phyloP scores from a whole-genome alignment of 2,888 invertebrate species.

The Neria commutata region DNA sequence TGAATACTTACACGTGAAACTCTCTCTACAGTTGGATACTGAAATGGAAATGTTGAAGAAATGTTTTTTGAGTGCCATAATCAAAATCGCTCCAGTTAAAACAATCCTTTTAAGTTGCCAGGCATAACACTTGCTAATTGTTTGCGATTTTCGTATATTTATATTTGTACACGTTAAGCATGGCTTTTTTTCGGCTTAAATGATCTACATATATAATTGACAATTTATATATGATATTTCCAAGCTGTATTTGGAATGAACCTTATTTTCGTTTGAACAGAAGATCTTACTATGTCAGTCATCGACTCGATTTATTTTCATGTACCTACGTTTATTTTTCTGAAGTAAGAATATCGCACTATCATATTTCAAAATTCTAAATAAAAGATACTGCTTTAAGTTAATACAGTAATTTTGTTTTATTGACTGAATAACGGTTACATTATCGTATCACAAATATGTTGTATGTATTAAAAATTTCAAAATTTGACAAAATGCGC shows the following conservation, averaged over 20 bases:
- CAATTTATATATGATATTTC: no score
- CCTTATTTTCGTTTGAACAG: no score
- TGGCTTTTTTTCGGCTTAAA: not conserved
- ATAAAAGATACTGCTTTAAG: slow-evolving; percentile 29
- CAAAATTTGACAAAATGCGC: no score
- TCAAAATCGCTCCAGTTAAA: no score
- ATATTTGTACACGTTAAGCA: not conserved
- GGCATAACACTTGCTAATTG: no score
- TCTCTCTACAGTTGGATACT: slow-evolving; percentile 47
- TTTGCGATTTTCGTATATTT: not conserved
- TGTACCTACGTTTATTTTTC: not conserved
- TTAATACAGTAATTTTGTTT: slow-evolving; percentile 39
- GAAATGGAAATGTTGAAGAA: slow-evolving; percentile 38
- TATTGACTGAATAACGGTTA: slow-evolving; percentile 30
- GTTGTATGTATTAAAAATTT: slow-evolving; percentile 37
- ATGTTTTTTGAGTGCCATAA: no score
- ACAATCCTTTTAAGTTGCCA: no score
- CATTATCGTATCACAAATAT: slow-evolving; percentile 53
- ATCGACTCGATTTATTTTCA: not conserved
- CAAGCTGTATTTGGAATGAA: no score
- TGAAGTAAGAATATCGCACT: slow-evolving; percentile 52
- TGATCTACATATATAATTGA: not conserved
- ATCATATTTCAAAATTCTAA: slow-evolving; percentile 32
- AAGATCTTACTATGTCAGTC: no score
- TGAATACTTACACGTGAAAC: slow-evolving; percentile 50